Conservation (phyloP, 2,888 invertebrate species). For the Apamea monoglypha region DNA sequence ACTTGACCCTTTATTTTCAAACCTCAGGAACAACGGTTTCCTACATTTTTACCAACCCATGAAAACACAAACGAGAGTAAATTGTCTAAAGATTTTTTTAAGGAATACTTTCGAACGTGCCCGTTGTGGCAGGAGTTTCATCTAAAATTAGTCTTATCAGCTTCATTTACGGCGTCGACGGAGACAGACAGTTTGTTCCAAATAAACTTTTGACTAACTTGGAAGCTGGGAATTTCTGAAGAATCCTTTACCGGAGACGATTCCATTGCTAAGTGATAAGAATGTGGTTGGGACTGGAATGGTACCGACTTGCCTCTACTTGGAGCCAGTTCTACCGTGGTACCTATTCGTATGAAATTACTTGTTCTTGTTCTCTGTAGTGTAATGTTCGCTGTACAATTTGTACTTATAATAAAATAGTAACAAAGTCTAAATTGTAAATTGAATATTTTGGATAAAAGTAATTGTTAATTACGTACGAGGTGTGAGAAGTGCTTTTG, state of each 20-base stretch:
- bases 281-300: constrained; percentile 35
- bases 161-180: constrained; percentile 52
- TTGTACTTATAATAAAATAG: not conserved
- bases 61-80: constrained; percentile 36
- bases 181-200: constrained; percentile 52
- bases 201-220: constrained; percentile 59
- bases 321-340: not conserved
- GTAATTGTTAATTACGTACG: not conserved
- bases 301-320: constrained; percentile 16
- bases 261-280: constrained; percentile 49
- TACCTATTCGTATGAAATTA: not conserved
- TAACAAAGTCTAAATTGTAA: not conserved
- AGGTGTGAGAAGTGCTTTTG: not conserved
- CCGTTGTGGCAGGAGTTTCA: constrained; percentile 36
- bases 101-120: constrained; percentile 33
- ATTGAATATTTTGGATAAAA: not conserved
- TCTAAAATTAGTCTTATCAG: constrained; percentile 58
- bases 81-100: constrained; percentile 47
- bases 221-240: constrained; percentile 52
- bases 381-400: not conserved
- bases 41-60: not conserved
- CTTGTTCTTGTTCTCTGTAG: not conserved
- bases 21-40: not conserved
- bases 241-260: constrained; percentile 37
- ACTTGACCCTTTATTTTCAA: not conserved